A percentile compares a stretch with the other conserved stretches of the same genome.
Evolutionary conservation across 2,888 invertebrate species (phyloP).

Genomic region (Meiosimyza decipiens): DNA sequence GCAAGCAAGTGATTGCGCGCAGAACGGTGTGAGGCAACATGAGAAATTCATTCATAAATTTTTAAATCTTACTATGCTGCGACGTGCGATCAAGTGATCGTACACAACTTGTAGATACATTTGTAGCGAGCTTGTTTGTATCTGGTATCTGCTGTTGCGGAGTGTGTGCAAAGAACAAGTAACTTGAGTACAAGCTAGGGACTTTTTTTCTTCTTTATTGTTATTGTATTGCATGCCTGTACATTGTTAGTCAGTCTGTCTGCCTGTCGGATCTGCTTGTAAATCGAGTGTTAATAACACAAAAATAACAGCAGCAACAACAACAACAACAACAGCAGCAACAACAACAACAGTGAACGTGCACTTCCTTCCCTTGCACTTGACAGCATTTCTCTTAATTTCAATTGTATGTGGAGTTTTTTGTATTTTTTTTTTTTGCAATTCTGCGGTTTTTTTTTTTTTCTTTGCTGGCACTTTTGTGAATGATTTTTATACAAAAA

Average conservation of each 20-base stretch:
- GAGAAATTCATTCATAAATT: slow-evolving; percentile 64
- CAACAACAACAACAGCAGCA: slow-evolving; percentile 15
- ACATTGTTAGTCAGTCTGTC: slow-evolving; percentile 7
- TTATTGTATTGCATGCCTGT: background rate
- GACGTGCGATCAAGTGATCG: slow-evolving; percentile 19
- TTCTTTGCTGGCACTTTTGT: no score
- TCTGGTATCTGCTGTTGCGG: background rate
- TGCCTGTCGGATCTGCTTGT: slow-evolving; percentile 7
- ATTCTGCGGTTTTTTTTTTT: slow-evolving; percentile 1
- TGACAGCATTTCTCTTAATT: slow-evolving; percentile 24
- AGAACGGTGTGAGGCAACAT: slow-evolving; percentile 60
- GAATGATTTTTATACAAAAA: no score
- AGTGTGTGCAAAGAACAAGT: background rate
- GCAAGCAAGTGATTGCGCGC: slow-evolving; percentile 34
- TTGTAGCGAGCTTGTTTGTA: slow-evolving; percentile 21
- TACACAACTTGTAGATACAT: slow-evolving; percentile 23
- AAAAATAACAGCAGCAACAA: background rate
- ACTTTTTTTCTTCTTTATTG: slow-evolving; percentile 6
- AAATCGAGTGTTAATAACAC: background rate
- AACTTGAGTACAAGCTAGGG: slow-evolving; percentile 19
- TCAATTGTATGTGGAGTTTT: no score
- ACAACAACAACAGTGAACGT: slow-evolving; percentile 20
- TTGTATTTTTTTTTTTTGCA: slow-evolving; percentile 7
- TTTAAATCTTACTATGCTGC: slow-evolving; percentile 26
- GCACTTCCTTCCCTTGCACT: slow-evolving; percentile 29